phyloP scores from a whole-genome alignment of 2,113 vertebrate species.

The Proteles cristata region DNA sequence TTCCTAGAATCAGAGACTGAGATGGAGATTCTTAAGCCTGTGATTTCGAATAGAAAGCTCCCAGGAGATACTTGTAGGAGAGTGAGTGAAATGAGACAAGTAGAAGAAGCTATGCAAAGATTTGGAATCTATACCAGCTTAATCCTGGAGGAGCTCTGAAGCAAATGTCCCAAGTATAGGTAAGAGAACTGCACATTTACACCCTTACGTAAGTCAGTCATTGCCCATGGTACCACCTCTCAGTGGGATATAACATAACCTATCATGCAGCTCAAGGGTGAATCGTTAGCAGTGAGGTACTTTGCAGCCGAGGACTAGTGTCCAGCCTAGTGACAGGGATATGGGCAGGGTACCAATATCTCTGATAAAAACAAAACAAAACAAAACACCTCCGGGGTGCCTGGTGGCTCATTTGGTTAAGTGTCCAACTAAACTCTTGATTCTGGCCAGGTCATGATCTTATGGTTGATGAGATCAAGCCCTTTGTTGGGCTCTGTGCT shows the following conservation, averaged over 20 bases:
- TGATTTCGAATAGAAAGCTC: not conserved
- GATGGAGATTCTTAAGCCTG: not conserved
- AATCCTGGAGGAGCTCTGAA: not conserved
- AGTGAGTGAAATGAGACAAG: not conserved
- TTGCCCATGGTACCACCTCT: not conserved
- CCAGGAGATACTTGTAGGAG: not conserved
- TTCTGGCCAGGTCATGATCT: too few relatives aligned
- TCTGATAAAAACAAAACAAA: not conserved
- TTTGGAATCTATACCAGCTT: not conserved
- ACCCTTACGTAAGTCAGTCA: not conserved
- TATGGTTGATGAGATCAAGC: too few relatives aligned
- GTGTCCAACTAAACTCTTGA: too few relatives aligned
- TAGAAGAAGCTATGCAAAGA: not conserved
- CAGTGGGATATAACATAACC: not conserved
- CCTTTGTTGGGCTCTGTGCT: too few relatives aligned
- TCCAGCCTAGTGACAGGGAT: not conserved
- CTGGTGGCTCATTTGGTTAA: too few relatives aligned
- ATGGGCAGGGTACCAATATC: not conserved
- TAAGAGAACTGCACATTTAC: not conserved
- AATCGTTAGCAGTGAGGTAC: not conserved
- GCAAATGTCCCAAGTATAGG: not conserved
- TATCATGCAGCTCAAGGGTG: not conserved
- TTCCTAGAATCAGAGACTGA: not conserved
- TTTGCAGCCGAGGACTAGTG: not conserved
- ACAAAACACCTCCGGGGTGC: too few relatives aligned